These are phyloP conservation scores for Perca flavescens DNA, from an alignment of 2,113 vertebrate genomes.

Conservation along the genomic window DNA sequence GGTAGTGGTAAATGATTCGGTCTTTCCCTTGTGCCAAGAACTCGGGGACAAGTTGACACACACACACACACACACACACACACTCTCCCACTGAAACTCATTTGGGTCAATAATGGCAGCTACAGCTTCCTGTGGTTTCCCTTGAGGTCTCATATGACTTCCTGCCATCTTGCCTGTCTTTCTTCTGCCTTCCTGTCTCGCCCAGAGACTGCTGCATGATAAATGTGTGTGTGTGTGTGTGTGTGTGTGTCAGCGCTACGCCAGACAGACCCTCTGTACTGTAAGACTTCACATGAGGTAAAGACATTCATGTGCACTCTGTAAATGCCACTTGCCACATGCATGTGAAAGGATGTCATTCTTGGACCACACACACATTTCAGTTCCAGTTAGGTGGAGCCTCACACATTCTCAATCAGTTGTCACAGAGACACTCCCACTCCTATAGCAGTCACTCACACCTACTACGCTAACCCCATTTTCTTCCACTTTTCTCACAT, in stretches of 20 bases:
- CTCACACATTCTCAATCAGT: slow-evolving; percentile 34
- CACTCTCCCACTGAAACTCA: slow-evolving; percentile 1
- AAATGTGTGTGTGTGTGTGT: slow-evolving; percentile 11
- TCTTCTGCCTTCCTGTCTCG: slow-evolving; percentile 69
- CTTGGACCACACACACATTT: slow-evolving; percentile 44
- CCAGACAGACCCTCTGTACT: slow-evolving; percentile 3
- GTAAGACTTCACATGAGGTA: slow-evolving; percentile 38
- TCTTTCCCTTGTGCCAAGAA: background rate
- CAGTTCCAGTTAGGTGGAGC: slow-evolving; percentile 28
- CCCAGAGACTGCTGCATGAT: slow-evolving; percentile 44
- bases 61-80: background rate
- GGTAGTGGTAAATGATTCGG: slow-evolving; percentile 23
- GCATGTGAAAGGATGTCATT: slow-evolving; percentile 46
- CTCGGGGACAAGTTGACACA: background rate
- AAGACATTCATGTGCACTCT: slow-evolving; percentile 34
- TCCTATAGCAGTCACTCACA: slow-evolving; percentile 32
- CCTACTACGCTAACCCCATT: slow-evolving; percentile 12
- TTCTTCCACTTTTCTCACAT: slow-evolving; percentile 7
- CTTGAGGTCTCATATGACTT: slow-evolving; percentile 79
- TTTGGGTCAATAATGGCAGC: slow-evolving; percentile 68
- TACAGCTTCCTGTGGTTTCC: slow-evolving; percentile 77
- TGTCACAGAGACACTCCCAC: slow-evolving; percentile 37
- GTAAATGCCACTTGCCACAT: slow-evolving; percentile 36
- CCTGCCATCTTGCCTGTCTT: slow-evolving; percentile 79
- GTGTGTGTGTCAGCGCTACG: background rate